A percentile compares a stretch with the other conserved stretches of the same genome.
Conservation (phyloP, 2,888 invertebrate species). For the Encarsia formosa region DNA sequence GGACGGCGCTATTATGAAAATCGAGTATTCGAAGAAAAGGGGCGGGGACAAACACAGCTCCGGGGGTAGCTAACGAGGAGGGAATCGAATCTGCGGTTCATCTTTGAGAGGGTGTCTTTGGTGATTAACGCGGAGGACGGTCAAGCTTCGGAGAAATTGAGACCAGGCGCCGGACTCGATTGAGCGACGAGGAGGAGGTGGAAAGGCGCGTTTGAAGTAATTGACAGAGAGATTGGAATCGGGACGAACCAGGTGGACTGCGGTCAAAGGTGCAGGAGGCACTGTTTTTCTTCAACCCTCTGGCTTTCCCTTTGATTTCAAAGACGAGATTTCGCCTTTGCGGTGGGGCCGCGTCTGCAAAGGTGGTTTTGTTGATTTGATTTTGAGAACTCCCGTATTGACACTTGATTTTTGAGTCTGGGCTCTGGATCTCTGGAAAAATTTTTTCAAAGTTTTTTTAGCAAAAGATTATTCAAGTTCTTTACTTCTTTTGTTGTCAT, state of each 20-base stretch:
- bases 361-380: no score
- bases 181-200: constrained; percentile 31
- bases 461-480: no score
- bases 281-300: not conserved
- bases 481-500: no score
- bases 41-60: no score
- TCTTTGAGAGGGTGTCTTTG: constrained; percentile 43
- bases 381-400: no score
- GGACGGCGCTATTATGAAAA: constrained; percentile 1
- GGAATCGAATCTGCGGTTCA: constrained; percentile 28
- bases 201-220: constrained; percentile 24
- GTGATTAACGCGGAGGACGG: constrained; percentile 48
- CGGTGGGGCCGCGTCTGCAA: no score
- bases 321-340: no score
- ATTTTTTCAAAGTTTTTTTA: no score
- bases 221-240: constrained; percentile 6
- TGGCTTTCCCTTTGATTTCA: not conserved
- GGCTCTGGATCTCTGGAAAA: no score
- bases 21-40: no score
- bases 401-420: no score
- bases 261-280: not conserved
- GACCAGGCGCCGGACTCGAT: constrained; percentile 43
- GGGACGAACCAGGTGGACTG: not conserved
- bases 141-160: constrained; percentile 46
- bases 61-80: no score